Percentiles rank a stretch among this genome's conserved stretches.
Evolutionary conservation across 1,140 invertebrate genomes (phyloP).

Genomic region (Drosophila kepulauana): DNA sequence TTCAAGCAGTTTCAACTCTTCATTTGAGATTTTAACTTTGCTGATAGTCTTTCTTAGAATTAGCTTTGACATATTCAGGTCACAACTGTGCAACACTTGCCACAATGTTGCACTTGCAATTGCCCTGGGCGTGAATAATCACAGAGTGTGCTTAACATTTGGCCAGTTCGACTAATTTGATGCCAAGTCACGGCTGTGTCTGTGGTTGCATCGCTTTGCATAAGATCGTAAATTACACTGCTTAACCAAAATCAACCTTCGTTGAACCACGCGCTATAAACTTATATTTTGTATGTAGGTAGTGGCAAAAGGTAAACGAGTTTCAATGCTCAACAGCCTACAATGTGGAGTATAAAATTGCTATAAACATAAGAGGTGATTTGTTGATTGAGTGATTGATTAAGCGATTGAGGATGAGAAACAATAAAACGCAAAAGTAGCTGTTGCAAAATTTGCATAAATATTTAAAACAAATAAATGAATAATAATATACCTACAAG

Average conservation of each 20-base stretch:
- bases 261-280: neutral
- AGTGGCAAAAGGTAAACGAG: slow-evolving; percentile 4
- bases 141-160: slow-evolving; percentile 40
- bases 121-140: neutral
- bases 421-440: neutral
- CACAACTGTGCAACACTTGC: slow-evolving; percentile 2
- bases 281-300: neutral
- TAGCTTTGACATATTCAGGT: slow-evolving; percentile 3
- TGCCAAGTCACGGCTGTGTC: slow-evolving; percentile 55
- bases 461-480: too few relatives aligned
- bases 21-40: too few relatives aligned
- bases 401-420: neutral
- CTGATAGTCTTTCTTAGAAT: neutral
- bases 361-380: neutral
- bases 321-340: neutral
- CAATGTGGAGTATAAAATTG: neutral
- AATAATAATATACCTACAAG: too few relatives aligned
- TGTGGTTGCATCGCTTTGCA: slow-evolving; percentile 50
- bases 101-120: slow-evolving; percentile 2
- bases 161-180: slow-evolving; percentile 28
- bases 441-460: neutral
- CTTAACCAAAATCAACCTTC: neutral
- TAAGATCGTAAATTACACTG: slow-evolving; percentile 69
- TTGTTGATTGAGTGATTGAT: slow-evolving; percentile 1
- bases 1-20: too few relatives aligned